phyloP scores from a whole-genome alignment of 2,888 invertebrate species.

The Ametastegia equiseti region DNA sequence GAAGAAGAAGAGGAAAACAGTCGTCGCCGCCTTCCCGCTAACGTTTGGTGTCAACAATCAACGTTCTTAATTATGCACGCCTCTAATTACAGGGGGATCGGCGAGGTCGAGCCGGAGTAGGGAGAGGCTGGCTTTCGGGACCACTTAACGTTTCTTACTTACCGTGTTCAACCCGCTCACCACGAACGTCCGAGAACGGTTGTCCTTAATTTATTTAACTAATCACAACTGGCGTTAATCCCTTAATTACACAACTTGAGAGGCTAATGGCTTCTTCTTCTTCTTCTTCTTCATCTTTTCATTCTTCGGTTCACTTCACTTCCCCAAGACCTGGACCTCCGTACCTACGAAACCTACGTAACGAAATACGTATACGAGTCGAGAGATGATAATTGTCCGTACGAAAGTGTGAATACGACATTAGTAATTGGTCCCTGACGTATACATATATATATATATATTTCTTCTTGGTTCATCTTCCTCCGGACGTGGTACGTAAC shows the following conservation, averaged over 20 bases:
- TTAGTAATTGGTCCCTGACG: slow-evolving; percentile 28
- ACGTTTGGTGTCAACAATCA: slow-evolving; percentile 72
- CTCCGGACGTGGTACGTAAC: too few relatives aligned
- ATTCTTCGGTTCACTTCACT: not conserved
- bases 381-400: slow-evolving; percentile 33
- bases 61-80: slow-evolving; percentile 73
- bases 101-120: slow-evolving; percentile 31
- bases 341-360: too few relatives aligned
- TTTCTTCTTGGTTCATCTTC: not conserved
- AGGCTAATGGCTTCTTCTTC: slow-evolving; percentile 6
- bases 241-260: slow-evolving; percentile 69
- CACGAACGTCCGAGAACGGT: not conserved
- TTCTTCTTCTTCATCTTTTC: not conserved
- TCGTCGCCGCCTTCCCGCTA: slow-evolving; percentile 68
- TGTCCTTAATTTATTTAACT: slow-evolving; percentile 72
- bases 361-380: too few relatives aligned
- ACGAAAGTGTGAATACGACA: slow-evolving; percentile 34
- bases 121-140: slow-evolving; percentile 51
- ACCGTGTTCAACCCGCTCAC: not conserved
- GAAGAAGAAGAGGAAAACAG: slow-evolving; percentile 50
- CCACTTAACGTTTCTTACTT: slow-evolving; percentile 68
- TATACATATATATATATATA: not conserved
- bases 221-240: slow-evolving; percentile 70
- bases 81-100: slow-evolving; percentile 69
- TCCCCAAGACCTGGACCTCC: not conserved